Conservation (phyloP, 2,888 invertebrate species). For the Resseliella maxima region DNA sequence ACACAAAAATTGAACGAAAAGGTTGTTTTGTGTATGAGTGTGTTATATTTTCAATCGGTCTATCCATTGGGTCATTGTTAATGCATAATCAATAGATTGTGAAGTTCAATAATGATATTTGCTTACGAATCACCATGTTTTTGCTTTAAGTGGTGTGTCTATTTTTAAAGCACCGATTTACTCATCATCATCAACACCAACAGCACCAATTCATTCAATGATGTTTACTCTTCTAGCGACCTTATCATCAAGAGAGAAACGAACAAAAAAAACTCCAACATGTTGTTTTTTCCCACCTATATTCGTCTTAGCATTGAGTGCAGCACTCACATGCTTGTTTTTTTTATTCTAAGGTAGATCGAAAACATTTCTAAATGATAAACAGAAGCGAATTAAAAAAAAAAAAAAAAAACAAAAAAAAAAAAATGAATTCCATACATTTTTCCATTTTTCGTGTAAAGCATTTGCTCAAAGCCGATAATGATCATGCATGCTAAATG, state of each 20-base stretch:
- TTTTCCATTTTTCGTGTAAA: too few relatives aligned
- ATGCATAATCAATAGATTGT: conserved; percentile 35
- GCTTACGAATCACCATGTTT: background rate
- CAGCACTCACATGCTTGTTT: too few relatives aligned
- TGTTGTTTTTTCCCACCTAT: too few relatives aligned
- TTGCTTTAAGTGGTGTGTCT: background rate
- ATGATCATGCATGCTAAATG: background rate
- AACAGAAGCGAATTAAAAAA: background rate
- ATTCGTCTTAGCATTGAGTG: too few relatives aligned
- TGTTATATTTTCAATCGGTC: background rate
- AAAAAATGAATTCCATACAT: background rate
- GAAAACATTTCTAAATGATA: background rate
- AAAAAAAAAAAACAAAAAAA: background rate
- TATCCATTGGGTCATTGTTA: conserved; percentile 23
- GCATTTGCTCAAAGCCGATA: background rate
- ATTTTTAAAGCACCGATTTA: background rate
- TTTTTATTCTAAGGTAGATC: background rate
- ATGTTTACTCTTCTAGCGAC: background rate
- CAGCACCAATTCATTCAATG: background rate
- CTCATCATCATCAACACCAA: background rate
- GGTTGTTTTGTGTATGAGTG: background rate
- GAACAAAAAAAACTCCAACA: too few relatives aligned
- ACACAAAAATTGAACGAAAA: too few relatives aligned
- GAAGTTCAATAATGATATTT: background rate
- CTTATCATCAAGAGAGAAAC: background rate